Evolutionary conservation across 1,140 invertebrate species (phyloP).

Genomic region (Physella acuta): DNA sequence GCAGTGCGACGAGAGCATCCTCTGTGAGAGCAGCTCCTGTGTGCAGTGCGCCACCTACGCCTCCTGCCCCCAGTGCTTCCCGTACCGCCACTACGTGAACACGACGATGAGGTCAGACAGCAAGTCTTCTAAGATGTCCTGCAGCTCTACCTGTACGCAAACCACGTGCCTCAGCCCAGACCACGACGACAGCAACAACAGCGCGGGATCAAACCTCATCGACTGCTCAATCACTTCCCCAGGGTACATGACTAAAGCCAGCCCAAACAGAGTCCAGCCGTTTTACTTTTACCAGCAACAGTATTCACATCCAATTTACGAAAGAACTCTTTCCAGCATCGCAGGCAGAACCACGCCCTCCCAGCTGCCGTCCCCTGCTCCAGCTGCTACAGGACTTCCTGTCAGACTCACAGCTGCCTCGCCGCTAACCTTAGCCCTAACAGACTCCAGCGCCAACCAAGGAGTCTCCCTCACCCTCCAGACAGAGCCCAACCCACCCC

Average conservation of each 20-base stretch:
- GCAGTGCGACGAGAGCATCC: constrained; percentile 12
- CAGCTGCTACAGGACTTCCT: neutral
- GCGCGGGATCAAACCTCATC: constrained; percentile 1
- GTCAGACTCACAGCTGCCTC: neutral
- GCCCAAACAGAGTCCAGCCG: constrained; percentile 9
- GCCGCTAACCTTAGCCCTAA: constrained; percentile 5
- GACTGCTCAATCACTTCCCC: constrained; percentile 13
- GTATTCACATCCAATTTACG: constrained; percentile 7
- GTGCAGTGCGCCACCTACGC: constrained; percentile 16
- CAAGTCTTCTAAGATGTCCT: constrained; percentile 34
- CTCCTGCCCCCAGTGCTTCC: constrained; percentile 43
- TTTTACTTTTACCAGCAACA: constrained; percentile 18
- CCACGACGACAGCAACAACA: constrained; percentile 26
- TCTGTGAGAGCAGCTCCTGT: constrained; percentile 21
- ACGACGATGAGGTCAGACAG: constrained; percentile 28
- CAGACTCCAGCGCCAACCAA: neutral
- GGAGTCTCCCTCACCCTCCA: neutral
- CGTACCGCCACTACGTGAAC: constrained; percentile 23
- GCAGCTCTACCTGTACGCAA: constrained; percentile 32
- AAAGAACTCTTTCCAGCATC: neutral
- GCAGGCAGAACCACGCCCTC: constrained; percentile 4
- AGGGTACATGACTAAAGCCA: constrained; percentile 3
- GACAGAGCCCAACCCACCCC: neutral
- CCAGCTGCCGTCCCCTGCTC: constrained; percentile 3
- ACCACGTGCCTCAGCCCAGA: constrained; percentile 31